A percentile compares a stretch with the other conserved stretches of the same genome.
phyloP scores from a whole-genome alignment of 2,888 invertebrate species.

The Nowickia ferox region DNA sequence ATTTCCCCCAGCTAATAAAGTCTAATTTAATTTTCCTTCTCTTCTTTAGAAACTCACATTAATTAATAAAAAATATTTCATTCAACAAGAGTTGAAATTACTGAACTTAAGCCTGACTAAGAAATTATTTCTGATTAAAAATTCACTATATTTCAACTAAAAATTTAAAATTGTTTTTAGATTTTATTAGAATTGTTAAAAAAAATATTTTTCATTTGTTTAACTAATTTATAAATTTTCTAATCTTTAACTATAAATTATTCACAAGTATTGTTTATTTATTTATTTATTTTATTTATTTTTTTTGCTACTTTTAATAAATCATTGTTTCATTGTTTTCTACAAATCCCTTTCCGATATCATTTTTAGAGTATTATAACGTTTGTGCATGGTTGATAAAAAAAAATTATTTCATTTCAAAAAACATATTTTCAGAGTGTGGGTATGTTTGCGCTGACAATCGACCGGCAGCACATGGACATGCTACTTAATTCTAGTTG shows the following conservation, averaged over 20 bases:
- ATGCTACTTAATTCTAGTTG: background rate
- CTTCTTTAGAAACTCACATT: no score
- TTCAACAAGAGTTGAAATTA: no score
- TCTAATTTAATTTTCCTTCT: no score
- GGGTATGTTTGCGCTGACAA: background rate
- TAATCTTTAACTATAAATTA: conserved; percentile 12
- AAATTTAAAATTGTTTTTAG: no score
- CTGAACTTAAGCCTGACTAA: no score
- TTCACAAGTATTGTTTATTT: background rate
- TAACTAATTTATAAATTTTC: background rate
- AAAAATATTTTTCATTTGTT: background rate
- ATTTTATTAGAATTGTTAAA: no score
- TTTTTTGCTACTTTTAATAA: background rate
- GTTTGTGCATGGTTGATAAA: conserved; percentile 3
- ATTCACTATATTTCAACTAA: no score
- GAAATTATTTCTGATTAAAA: no score
- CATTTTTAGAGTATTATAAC: background rate
- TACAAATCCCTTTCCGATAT: background rate
- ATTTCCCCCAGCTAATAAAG: no score
- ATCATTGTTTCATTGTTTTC: background rate
- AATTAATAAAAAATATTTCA: no score
- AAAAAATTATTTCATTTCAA: background rate
- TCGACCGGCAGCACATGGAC: background rate
- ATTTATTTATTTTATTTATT: background rate
- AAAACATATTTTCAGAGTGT: conserved; percentile 8